Evolutionary conservation across 37 sponge, comb jelly and placozoan species (phyloP).

Genomic region (Geodia barretti): DNA sequence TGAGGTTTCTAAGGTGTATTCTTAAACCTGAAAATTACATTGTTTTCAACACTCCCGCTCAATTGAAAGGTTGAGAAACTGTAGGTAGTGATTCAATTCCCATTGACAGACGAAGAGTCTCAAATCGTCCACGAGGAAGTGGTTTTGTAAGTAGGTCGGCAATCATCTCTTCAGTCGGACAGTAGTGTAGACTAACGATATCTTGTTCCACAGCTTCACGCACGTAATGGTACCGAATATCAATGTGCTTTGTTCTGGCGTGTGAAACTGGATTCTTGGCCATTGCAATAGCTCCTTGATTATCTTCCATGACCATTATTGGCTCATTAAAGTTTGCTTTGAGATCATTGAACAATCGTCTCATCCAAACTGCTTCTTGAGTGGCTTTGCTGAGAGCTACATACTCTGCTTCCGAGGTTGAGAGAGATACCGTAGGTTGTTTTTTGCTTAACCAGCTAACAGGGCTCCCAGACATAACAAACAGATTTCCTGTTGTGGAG

Average conservation of each 20-base stretch:
- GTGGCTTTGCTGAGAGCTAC: too few relatives aligned
- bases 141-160: constrained; percentile 46
- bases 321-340: neutral
- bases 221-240: constrained; percentile 19
- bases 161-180: constrained; percentile 42
- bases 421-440: constrained; percentile 12
- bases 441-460: constrained; percentile 23
- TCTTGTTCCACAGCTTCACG: constrained; percentile 18
- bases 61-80: too few relatives aligned
- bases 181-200: neutral
- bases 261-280: constrained; percentile 40
- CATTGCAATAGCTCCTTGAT: constrained; percentile 58
- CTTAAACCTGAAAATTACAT: too few relatives aligned
- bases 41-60: too few relatives aligned
- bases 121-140: neutral
- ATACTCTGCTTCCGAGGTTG: constrained; percentile 10
- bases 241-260: constrained; percentile 33
- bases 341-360: constrained; percentile 23
- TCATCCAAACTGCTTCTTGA: too few relatives aligned
- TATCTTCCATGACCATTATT: constrained; percentile 19
- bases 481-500: constrained; percentile 33
- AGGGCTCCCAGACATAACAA: constrained; percentile 11
- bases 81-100: too few relatives aligned
- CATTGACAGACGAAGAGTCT: neutral
- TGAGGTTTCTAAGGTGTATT: too few relatives aligned